phyloP scores from a whole-genome alignment of 2,888 invertebrate genomes.

The Brachyopa scutellaris region DNA sequence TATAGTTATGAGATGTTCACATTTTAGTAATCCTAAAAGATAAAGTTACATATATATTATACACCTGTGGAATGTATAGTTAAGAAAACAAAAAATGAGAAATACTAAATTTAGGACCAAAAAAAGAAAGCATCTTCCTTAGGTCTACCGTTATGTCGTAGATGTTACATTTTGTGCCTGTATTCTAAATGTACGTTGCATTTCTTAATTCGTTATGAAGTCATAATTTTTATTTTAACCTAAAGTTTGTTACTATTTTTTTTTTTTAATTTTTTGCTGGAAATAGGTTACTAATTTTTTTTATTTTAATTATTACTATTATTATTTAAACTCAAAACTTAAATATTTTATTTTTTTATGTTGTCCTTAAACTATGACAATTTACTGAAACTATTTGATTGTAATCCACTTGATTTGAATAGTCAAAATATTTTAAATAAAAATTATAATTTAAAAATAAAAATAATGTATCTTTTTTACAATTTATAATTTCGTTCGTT shows the following conservation, averaged over 20 bases:
- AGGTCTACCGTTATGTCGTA: constrained; percentile 32
- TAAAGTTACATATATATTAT: constrained; percentile 28
- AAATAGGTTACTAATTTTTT: constrained; percentile 62
- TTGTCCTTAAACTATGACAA: constrained; percentile 47
- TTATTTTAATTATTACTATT: constrained; percentile 11
- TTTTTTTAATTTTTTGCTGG: constrained; percentile 49
- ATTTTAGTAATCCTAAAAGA: no score
- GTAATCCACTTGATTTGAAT: constrained; percentile 61
- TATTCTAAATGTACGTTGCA: constrained; percentile 62
- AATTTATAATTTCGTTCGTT: no score
- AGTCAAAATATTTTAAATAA: constrained; percentile 70
- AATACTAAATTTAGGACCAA: constrained; percentile 2
- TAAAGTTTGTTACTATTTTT: constrained; percentile 15
- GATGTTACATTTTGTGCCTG: constrained; percentile 58
- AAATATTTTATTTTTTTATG: constrained; percentile 24
- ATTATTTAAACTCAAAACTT: constrained; percentile 41
- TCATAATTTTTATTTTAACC: constrained; percentile 27
- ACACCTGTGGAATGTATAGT: constrained; percentile 48
- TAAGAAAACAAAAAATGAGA: constrained; percentile 4
- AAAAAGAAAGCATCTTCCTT: constrained; percentile 16
- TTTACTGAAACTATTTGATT: constrained; percentile 62
- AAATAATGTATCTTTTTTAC: not conserved
- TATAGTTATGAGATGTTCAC: constrained; percentile 25
- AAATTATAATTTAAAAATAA: constrained; percentile 45
- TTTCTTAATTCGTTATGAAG: constrained; percentile 50